phyloP scores from a whole-genome alignment of 1,140 invertebrate genomes.

The Euwallacea similis region DNA sequence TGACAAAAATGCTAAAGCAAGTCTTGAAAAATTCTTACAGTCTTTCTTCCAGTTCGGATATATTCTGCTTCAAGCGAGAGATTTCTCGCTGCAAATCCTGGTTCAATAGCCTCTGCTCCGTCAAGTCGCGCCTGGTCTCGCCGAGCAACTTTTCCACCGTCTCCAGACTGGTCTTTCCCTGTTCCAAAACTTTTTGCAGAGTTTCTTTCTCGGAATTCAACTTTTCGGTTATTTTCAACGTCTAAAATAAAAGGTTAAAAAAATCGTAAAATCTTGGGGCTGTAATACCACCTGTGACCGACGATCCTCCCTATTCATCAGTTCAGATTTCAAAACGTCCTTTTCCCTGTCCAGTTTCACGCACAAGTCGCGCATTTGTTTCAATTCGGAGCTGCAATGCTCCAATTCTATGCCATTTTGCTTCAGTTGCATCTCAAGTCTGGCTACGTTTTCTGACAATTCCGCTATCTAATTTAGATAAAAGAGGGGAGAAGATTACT shows the following conservation, averaged over 20 bases:
- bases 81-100: slow-evolving; percentile 60
- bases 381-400: slow-evolving; percentile 55
- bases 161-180: slow-evolving; percentile 55
- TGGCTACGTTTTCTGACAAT: slow-evolving; percentile 58
- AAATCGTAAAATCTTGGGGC: background rate
- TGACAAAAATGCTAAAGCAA: slow-evolving; percentile 9
- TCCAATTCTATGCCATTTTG: slow-evolving; percentile 53
- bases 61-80: slow-evolving; percentile 53
- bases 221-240: slow-evolving; percentile 31
- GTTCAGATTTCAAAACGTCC: slow-evolving; percentile 51
- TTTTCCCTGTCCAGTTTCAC: slow-evolving; percentile 61
- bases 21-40: slow-evolving; percentile 52
- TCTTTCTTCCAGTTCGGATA: slow-evolving; percentile 56
- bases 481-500: background rate
- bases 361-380: slow-evolving; percentile 58
- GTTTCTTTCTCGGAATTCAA: slow-evolving; percentile 54
- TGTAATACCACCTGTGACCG: slow-evolving; percentile 6
- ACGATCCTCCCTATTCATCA: slow-evolving; percentile 14
- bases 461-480: slow-evolving; percentile 56
- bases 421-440: slow-evolving; percentile 58
- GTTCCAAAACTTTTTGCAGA: slow-evolving; percentile 55
- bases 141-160: slow-evolving; percentile 58
- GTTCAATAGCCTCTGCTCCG: slow-evolving; percentile 56
- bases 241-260: slow-evolving; percentile 11
- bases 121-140: slow-evolving; percentile 57